A percentile compares a stretch with the other conserved stretches of the same genome.
These are phyloP conservation scores for Sericinus montela DNA, from an alignment of 2,888 invertebrate species.

Conservation along the genomic window DNA sequence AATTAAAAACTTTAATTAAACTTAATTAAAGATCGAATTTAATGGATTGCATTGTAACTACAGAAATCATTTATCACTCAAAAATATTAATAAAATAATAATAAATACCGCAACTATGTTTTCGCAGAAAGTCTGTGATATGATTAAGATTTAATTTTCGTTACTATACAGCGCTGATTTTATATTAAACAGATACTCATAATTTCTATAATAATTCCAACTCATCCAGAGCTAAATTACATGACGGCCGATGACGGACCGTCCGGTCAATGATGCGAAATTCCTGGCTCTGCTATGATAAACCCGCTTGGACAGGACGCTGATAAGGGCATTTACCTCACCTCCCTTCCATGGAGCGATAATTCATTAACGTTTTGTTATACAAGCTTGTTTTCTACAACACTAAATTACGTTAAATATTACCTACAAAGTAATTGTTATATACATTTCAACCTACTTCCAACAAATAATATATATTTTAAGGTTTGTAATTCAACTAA, in stretches of 20 bases:
- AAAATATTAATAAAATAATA: too few relatives aligned
- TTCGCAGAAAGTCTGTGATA: too few relatives aligned
- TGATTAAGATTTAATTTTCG: too few relatives aligned
- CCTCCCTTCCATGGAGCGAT: slow-evolving; percentile 7
- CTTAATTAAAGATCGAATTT: too few relatives aligned
- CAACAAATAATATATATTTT: neutral
- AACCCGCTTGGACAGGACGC: slow-evolving; percentile 12
- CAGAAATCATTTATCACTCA: too few relatives aligned
- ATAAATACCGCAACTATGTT: too few relatives aligned
- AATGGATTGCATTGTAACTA: too few relatives aligned
- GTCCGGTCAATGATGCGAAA: slow-evolving; percentile 10
- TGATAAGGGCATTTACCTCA: slow-evolving; percentile 20
- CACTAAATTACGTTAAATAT: neutral
- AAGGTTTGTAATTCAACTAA: too few relatives aligned
- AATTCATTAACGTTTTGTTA: slow-evolving; percentile 11
- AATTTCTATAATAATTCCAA: neutral
- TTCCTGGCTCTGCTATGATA: slow-evolving; percentile 10
- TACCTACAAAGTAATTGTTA: neutral
- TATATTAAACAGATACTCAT: too few relatives aligned
- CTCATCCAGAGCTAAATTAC: slow-evolving; percentile 11
- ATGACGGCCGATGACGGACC: slow-evolving; percentile 5
- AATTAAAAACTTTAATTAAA: too few relatives aligned
- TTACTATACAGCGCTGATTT: neutral
- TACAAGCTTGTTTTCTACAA: slow-evolving; percentile 1
- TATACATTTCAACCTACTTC: too few relatives aligned